Evolutionary conservation across 2,113 vertebrate species (phyloP).

Genomic region (Numenius arquata): DNA sequence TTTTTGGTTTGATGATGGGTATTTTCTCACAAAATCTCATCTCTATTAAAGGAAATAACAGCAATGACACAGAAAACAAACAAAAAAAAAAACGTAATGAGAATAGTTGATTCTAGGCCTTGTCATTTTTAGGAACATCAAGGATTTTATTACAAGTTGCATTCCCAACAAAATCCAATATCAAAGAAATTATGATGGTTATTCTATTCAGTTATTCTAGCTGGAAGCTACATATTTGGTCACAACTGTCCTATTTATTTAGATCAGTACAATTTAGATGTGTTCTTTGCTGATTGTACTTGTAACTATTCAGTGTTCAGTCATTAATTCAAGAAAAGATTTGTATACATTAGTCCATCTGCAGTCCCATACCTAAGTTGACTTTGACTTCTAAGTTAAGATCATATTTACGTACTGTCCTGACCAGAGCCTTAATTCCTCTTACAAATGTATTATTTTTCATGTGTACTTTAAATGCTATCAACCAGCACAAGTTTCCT

Average conservation of each 20-base stretch:
- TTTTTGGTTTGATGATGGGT: background rate
- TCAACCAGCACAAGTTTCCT: background rate
- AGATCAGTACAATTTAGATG: background rate
- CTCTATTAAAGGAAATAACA: background rate
- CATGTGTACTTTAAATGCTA: background rate
- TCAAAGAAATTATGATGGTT: background rate
- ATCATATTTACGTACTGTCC: background rate
- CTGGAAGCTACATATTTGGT: background rate
- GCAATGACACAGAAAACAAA: background rate
- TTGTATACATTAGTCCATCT: background rate
- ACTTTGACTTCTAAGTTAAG: background rate
- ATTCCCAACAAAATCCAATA: background rate
- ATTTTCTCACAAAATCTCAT: background rate
- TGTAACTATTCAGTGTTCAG: background rate
- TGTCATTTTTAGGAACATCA: background rate
- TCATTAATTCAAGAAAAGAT: background rate
- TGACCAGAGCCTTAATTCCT: background rate
- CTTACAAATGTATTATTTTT: background rate
- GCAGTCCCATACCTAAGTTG: background rate
- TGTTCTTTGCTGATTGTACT: background rate
- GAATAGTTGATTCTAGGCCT: background rate
- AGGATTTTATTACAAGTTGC: background rate
- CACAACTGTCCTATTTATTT: background rate
- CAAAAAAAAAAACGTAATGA: background rate
- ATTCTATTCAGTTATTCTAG: background rate